Evolutionary conservation across 2,888 invertebrate genomes (phyloP).

Genomic region (Plusia festucae): DNA sequence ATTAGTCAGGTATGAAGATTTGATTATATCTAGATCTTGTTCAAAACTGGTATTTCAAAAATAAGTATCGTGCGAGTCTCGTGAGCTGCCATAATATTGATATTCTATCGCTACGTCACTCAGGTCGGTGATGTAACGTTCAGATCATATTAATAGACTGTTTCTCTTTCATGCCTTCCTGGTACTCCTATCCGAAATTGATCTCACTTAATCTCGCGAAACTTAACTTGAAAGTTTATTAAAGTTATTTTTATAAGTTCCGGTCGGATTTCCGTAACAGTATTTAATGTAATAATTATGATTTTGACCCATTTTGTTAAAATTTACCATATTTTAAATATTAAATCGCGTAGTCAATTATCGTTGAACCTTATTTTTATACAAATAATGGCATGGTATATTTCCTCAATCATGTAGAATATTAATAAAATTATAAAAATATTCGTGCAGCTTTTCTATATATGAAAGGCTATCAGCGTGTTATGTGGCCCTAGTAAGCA

Average conservation of each 20-base stretch:
- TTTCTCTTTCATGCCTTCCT: constrained; percentile 34
- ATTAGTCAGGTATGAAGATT: not conserved
- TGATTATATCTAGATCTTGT: constrained; percentile 13
- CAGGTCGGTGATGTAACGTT: constrained; percentile 17
- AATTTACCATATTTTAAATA: constrained; percentile 17
- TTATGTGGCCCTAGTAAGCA: not conserved
- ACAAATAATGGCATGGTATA: not conserved
- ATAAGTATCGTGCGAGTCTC: constrained; percentile 9
- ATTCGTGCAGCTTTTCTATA: not conserved
- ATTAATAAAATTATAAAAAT: not conserved
- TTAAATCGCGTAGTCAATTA: not conserved
- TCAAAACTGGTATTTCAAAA: constrained; percentile 10
- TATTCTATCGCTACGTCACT: constrained; percentile 11
- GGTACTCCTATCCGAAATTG: constrained; percentile 39
- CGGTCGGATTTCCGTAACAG: constrained; percentile 33
- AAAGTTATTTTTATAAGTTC: constrained; percentile 17
- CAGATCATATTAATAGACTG: not conserved
- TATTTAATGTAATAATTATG: constrained; percentile 7
- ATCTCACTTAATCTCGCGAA: constrained; percentile 22
- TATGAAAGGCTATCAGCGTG: not conserved
- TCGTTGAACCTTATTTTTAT: not conserved
- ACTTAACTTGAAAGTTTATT: constrained; percentile 19
- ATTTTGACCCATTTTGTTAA: constrained; percentile 15
- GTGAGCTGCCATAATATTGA: not conserved
- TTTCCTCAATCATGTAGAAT: not conserved